Evolutionary conservation across 37 sponge, comb jelly and placozoan species (phyloP).

Genomic region (Diacarnus erythraeanus): DNA sequence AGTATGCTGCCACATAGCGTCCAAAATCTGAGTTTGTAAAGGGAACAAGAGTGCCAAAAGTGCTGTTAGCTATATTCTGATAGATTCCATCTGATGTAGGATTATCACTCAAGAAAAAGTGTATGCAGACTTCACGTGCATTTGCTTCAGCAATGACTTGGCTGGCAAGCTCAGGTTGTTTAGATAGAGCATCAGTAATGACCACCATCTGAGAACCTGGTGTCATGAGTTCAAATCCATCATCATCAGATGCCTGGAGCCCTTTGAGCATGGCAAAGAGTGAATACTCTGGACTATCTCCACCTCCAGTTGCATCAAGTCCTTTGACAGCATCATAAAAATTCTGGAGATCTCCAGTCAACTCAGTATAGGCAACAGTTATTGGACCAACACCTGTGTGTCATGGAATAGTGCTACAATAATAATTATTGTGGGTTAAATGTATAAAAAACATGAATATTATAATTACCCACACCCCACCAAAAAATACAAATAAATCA

Average conservation of each 20-base stretch:
- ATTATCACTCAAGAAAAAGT: conserved; percentile 16
- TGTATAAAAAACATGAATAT: background rate
- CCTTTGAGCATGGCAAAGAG: conserved; percentile 20
- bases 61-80: background rate
- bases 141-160: conserved; percentile 8
- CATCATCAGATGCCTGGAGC: background rate
- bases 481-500: background rate
- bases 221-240: background rate
- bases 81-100: too few species aligned
- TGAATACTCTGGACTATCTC: conserved; percentile 46
- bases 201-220: conserved; percentile 35
- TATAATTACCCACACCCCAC: too few species aligned
- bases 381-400: conserved; percentile 35
- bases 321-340: conserved; percentile 3
- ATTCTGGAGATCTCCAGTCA: conserved; percentile 1
- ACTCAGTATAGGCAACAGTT: background rate
- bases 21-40: background rate
- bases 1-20: background rate
- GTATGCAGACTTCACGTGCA: conserved; percentile 9
- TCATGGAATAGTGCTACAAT: too few species aligned
- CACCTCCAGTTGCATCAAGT: conserved; percentile 34
- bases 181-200: conserved; percentile 38
- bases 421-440: too few species aligned
- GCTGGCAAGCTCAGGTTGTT: conserved; percentile 8
- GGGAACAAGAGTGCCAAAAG: background rate